Evolutionary conservation across 2,888 invertebrate genomes (phyloP).

Genomic region (Oasisia sp.): DNA sequence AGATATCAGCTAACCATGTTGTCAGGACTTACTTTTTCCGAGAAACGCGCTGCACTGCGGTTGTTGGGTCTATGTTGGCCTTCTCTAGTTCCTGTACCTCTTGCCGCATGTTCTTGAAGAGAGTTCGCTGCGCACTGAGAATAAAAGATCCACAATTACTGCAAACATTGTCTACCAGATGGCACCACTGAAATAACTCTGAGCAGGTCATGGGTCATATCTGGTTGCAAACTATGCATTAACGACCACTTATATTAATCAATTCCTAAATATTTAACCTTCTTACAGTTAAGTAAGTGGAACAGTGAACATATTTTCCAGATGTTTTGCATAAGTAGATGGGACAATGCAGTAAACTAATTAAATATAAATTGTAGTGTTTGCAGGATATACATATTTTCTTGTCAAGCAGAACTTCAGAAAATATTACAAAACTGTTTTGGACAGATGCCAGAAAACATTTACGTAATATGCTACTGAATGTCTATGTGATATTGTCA

Average conservation of each 20-base stretch:
- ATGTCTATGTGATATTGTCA: neutral
- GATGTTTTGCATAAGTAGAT: neutral
- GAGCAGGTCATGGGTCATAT: neutral
- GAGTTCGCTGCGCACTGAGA: conserved; percentile 6
- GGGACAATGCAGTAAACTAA: neutral
- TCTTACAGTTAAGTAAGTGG: neutral
- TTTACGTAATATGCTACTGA: neutral
- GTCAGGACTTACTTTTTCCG: neutral
- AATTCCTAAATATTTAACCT: neutral
- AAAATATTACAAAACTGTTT: neutral
- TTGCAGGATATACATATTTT: neutral
- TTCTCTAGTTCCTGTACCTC: conserved; percentile 23
- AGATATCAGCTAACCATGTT: neutral
- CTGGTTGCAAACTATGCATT: neutral
- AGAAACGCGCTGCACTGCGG: neutral
- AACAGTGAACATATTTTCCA: too few species aligned
- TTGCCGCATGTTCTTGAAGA: conserved; percentile 23
- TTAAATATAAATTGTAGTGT: neutral
- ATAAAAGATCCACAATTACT: neutral
- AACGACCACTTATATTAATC: neutral
- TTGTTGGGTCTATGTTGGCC: neutral
- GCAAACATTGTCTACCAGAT: neutral
- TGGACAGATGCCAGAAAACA: neutral
- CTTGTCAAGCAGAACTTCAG: neutral
- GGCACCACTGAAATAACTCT: neutral